Base-by-base conservation (phyloP, 1,140 invertebrate species). In the Diabrotica undecimpunctata region DNA sequence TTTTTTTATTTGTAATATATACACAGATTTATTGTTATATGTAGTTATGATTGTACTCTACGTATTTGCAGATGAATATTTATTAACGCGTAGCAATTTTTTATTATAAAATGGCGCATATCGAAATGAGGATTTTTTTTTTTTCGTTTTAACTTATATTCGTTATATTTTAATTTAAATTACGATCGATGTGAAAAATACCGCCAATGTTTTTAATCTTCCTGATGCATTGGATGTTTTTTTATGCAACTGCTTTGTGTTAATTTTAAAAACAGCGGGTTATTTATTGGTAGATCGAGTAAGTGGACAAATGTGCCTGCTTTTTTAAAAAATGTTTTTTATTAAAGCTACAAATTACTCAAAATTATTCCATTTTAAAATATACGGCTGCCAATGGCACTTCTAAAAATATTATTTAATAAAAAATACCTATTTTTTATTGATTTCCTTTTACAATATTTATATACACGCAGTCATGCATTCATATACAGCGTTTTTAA, bases 11-110 rank as follows among this genome's bases (percentile, higher is more conserved):
- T 25, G 25, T 25, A 25, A 25, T 66, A 70, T 68, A 66, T 68
- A 61, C 66, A 70, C 69, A 70, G 69, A 70, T 70, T 70, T 70
- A 70, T 70, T 67, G 66, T 70, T 70, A 70, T 70, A 68, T 67
- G 69, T 68, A 70, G 69, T 68, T 70, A 70, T 68, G 69, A 70
- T 64, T 51, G 46, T 64, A 65, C 62, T 65, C 65, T 60, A 62
- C 66, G 64, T 70, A 70, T 70, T 70, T 70, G 66, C 66, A 67
- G 69, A 70, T 70, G 69, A 70, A 70, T 70, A 70, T 70, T 70
- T 70, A 70, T 70, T 67, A 54, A 64, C 61, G 56, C 64, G 60
- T 50, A 64, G 66, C 69, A 66, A 58, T 66, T 70, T 70, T 70
- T 70, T 70, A 65, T 70, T 63, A 67, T 66, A 67, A 70, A 67